Percentiles rank a stretch among this genome's conserved stretches.
Conservation (phyloP, 2,113 vertebrate species). For the Haemorhous mexicanus region DNA sequence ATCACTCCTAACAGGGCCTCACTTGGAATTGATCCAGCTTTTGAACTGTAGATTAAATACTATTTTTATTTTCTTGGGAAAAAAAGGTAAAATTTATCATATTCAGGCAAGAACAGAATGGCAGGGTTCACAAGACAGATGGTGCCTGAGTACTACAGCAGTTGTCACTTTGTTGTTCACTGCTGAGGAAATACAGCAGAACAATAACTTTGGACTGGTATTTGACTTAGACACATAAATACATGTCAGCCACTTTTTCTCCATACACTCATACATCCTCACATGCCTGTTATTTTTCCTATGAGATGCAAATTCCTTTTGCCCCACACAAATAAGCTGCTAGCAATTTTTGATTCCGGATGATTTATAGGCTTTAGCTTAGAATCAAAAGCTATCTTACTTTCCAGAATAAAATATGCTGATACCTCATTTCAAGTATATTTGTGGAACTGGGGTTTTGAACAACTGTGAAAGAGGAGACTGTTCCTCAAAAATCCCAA, state of each 20-base stretch:
- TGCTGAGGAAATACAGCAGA: slow-evolving; percentile 36
- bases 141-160: slow-evolving; percentile 40
- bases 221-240: slow-evolving; percentile 13
- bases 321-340: background rate
- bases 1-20: slow-evolving; percentile 24
- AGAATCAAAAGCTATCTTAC: background rate
- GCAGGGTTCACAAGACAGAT: slow-evolving; percentile 55
- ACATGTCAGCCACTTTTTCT: background rate
- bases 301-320: background rate
- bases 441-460: background rate
- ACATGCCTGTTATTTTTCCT: background rate
- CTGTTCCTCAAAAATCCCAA: background rate
- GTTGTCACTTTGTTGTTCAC: slow-evolving; percentile 44
- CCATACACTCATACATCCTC: background rate
- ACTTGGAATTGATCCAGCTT: slow-evolving; percentile 47
- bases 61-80: slow-evolving; percentile 27
- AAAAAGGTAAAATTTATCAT: slow-evolving; percentile 29
- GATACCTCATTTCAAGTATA: background rate
- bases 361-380: background rate
- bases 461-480: background rate
- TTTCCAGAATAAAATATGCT: slow-evolving; percentile 6
- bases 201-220: slow-evolving; percentile 33
- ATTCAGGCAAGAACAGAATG: slow-evolving; percentile 29
- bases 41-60: slow-evolving; percentile 13
- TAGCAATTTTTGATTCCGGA: background rate